A percentile compares a stretch with the other conserved stretches of the same genome.
phyloP scores from a whole-genome alignment of 1,140 invertebrate species.

The Zeugodacus cucurbitae region DNA sequence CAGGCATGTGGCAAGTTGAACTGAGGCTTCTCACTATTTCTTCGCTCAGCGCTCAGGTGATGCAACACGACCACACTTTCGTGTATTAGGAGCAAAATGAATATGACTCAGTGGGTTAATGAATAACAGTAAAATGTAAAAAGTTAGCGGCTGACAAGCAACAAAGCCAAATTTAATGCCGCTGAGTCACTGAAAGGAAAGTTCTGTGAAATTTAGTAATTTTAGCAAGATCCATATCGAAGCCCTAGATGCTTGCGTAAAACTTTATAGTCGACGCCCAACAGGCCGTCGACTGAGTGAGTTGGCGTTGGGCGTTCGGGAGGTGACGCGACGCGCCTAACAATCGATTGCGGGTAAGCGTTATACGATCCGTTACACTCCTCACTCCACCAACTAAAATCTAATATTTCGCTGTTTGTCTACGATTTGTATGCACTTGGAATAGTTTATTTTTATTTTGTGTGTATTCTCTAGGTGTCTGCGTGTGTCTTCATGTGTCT shows the following conservation, averaged over 20 bases:
- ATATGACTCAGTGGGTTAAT: not conserved
- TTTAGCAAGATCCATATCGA: not conserved
- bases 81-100: not conserved
- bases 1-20: not conserved
- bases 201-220: not conserved
- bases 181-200: not conserved
- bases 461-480: not conserved
- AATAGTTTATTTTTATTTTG: not conserved
- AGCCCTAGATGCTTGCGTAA: not conserved
- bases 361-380: not conserved
- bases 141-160: not conserved
- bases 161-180: not conserved
- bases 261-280: not conserved
- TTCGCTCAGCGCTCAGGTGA: not conserved
- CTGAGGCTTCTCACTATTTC: not conserved
- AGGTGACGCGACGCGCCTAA: not conserved
- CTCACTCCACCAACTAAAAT: not conserved
- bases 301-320: not conserved
- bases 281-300: not conserved
- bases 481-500: no score
- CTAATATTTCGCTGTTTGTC: conserved; percentile 23
- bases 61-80: not conserved
- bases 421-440: conserved; percentile 19
- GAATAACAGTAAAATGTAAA: not conserved
- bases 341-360: not conserved